phyloP scores from a whole-genome alignment of 2,888 invertebrate genomes.

The Stegana nigrithorax region DNA sequence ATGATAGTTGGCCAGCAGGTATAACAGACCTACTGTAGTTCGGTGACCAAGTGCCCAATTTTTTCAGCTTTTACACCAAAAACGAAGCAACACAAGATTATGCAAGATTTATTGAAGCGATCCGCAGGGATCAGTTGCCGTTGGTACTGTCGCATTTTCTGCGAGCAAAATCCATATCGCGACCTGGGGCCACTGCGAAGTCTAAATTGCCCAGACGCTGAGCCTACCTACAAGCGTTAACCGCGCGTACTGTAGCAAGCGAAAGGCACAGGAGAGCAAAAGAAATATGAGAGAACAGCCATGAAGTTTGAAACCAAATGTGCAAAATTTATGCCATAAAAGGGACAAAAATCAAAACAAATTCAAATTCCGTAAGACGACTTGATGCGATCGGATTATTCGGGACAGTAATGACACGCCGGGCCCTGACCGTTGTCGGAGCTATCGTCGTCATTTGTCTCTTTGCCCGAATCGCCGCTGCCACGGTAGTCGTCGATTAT shows the following conservation, averaged over 20 bases:
- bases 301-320: background rate
- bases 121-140: background rate
- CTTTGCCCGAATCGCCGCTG: constrained; percentile 29
- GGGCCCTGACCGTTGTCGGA: constrained; percentile 12
- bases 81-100: background rate
- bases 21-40: background rate
- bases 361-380: no score
- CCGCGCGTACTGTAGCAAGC: background rate
- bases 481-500: constrained; percentile 75
- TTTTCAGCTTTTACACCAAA: background rate
- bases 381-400: background rate
- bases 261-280: background rate
- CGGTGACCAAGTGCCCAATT: background rate
- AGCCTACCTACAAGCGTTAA: background rate
- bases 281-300: no score
- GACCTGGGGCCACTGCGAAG: background rate
- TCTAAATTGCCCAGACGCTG: background rate
- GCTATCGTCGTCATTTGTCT: background rate
- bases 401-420: background rate
- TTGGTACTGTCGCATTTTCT: background rate
- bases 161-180: background rate
- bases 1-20: background rate
- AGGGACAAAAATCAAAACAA: no score
- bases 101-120: background rate
- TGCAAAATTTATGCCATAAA: constrained; percentile 12